phyloP scores from a whole-genome alignment of 2,888 invertebrate species.

The Smittia aterrima region DNA sequence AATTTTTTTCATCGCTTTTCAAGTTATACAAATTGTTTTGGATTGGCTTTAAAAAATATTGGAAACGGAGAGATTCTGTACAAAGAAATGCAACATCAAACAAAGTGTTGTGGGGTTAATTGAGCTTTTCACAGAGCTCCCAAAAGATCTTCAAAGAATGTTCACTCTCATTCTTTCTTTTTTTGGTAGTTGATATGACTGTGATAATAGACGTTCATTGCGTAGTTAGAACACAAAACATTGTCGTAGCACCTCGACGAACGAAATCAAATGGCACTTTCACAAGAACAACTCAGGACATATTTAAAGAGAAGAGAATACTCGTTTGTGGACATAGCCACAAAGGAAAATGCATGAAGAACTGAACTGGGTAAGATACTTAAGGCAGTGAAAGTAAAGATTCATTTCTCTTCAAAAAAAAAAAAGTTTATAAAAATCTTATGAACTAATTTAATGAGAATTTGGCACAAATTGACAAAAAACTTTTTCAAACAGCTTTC shows the following conservation, averaged over 20 bases:
- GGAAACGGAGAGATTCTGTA: neutral
- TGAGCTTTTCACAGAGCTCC: neutral
- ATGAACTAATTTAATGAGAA: slow-evolving; percentile 37
- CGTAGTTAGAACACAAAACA: neutral
- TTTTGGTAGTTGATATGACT: slow-evolving; percentile 31
- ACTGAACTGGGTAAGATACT: neutral
- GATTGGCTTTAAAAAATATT: neutral
- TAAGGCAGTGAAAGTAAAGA: slow-evolving; percentile 16
- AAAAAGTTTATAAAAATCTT: slow-evolving; percentile 27
- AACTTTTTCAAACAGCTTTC: slow-evolving; percentile 6
- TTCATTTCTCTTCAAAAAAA: slow-evolving; percentile 16
- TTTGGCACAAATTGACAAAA: slow-evolving; percentile 40
- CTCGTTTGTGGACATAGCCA: neutral
- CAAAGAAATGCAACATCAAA: slow-evolving; percentile 10
- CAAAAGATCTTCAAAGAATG: neutral
- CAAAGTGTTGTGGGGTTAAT: neutral
- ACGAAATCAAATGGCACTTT: slow-evolving; percentile 29
- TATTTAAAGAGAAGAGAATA: neutral
- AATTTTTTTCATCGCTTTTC: neutral
- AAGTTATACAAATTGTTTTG: neutral
- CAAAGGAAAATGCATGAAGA: neutral
- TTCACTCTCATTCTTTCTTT: neutral
- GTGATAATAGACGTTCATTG: slow-evolving; percentile 33
- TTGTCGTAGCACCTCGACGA: slow-evolving; percentile 34
- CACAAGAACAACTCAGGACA: slow-evolving; percentile 15